Conservation (phyloP, 2,888 invertebrate genomes). For the Nebria salina region DNA sequence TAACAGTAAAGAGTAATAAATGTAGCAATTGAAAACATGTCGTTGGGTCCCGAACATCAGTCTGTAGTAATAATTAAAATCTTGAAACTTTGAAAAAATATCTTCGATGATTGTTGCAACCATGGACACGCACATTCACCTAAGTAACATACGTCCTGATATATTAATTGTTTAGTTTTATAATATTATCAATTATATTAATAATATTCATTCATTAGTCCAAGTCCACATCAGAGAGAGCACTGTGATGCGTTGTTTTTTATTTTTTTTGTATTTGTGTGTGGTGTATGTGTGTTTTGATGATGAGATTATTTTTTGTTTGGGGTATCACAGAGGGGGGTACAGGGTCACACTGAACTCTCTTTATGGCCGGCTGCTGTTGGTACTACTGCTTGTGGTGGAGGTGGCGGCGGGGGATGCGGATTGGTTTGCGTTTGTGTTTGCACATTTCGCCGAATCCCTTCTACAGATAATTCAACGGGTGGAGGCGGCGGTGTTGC, state of each 20-base stretch:
- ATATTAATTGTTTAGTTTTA: slow-evolving; percentile 33
- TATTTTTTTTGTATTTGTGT: slow-evolving; percentile 4
- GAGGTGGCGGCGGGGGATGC: slow-evolving; percentile 3
- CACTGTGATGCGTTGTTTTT: slow-evolving; percentile 24
- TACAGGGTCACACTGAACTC: slow-evolving; percentile 61
- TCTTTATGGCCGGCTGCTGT: slow-evolving; percentile 60
- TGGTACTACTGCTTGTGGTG: slow-evolving; percentile 13
- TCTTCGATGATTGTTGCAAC: slow-evolving; percentile 47
- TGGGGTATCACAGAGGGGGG: slow-evolving; percentile 46
- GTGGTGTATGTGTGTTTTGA: background rate
- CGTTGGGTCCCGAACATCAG: slow-evolving; percentile 47
- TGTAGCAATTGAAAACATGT: slow-evolving; percentile 47
- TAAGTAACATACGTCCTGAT: slow-evolving; percentile 46
- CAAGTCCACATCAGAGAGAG: slow-evolving; percentile 20
- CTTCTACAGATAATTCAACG: slow-evolving; percentile 32
- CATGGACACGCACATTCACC: slow-evolving; percentile 47
- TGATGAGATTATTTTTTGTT: slow-evolving; percentile 23
- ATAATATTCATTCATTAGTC: slow-evolving; percentile 8
- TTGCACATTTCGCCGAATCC: slow-evolving; percentile 38
- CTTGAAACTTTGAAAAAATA: slow-evolving; percentile 47
- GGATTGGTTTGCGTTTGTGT: slow-evolving; percentile 29
- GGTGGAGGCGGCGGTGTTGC: slow-evolving; percentile 39
- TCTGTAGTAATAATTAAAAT: slow-evolving; percentile 47
- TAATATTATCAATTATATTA: slow-evolving; percentile 25
- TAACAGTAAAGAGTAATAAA: slow-evolving; percentile 48